Base-by-base conservation (phyloP, 2,888 invertebrate genomes). In the Magallana nippona region DNA sequence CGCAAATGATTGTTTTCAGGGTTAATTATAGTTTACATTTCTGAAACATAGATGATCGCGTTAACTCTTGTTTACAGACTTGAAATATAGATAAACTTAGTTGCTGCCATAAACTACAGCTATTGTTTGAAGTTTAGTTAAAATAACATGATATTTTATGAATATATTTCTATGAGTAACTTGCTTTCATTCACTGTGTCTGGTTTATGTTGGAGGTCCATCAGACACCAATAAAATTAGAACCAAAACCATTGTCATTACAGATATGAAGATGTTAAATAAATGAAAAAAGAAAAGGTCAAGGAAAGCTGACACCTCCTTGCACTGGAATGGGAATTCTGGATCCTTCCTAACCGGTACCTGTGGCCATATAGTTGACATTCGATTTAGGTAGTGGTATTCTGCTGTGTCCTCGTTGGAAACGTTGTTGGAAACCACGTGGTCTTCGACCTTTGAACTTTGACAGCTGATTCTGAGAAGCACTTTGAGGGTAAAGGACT, bases 211-310 rank as follows among this genome's bases (percentile, higher is more conserved):
- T 63, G 71, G 71, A 71, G 71, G 71, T 27, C 22, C 71, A 27
- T 71, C 71, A 71, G 27, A 71, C 15, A 71, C 71, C 22, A 32
- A 22, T 27, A 71, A 13, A 32, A 71, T 27, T 10, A 71, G 19
- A 22, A 71, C 11, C 13, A 71, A 71, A 11, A 71, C 3, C 71
- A 32, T 13, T 15, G 71, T 71, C 32, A 13, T 22, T 27, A 71
- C 32, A 13, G 32, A 71, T 2, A 15, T 71, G 2, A 71, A 15
- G 71, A 71, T 71, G 32, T 71, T 71, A 13, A 71, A 71, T 32
- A 71, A 27, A 71, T 27, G 32, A 71, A 71, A 71, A 32, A 71
- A 71, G 71, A 71, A 71, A 32, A 27, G 5, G 32, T 71, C 71
- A 11, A 71, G 71, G 5, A 71, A 71, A 71, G 15, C 71, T 1